phyloP scores from a whole-genome alignment of 1,140 invertebrate species.

The Meloidogyne floridensis region DNA sequence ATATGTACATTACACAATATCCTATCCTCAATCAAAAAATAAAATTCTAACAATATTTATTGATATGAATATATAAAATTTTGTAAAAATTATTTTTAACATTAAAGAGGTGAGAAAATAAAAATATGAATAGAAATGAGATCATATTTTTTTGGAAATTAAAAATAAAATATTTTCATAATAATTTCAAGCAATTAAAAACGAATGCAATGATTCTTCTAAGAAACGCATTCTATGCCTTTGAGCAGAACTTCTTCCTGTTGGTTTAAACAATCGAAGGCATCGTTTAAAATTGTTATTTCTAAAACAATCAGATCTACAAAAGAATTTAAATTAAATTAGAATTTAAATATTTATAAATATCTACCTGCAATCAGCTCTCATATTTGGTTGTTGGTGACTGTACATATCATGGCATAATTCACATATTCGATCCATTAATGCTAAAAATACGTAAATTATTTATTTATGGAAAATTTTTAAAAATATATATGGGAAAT shows the following conservation, averaged over 20 bases:
- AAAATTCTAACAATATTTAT: no score
- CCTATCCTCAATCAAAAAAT: no score
- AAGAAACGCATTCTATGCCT: conserved; percentile 1
- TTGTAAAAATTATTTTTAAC: no score
- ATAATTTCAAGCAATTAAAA: no score
- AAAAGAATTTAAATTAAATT: conserved; percentile 24
- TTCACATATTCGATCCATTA: conserved; percentile 60
- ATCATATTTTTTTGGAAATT: no score
- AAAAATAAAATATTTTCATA: no score
- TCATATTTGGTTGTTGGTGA: conserved; percentile 50
- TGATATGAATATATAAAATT: no score
- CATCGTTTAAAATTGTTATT: conserved; percentile 52
- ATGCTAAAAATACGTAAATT: conserved; percentile 19
- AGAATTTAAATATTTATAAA: not conserved
- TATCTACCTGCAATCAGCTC: conserved; percentile 52
- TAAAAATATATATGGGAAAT: no score
- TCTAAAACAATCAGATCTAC: conserved; percentile 55
- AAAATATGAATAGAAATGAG: no score
- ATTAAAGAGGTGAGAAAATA: no score
- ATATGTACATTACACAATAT: not conserved
- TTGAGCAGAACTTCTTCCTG: not conserved
- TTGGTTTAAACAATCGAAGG: conserved; percentile 47
- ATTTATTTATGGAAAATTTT: no score
- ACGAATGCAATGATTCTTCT: conserved; percentile 4
- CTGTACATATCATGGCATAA: conserved; percentile 58